Percentiles rank a stretch among this genome's conserved stretches.
phyloP scores from a whole-genome alignment of 2,113 vertebrate species.

The Uria aalge region DNA sequence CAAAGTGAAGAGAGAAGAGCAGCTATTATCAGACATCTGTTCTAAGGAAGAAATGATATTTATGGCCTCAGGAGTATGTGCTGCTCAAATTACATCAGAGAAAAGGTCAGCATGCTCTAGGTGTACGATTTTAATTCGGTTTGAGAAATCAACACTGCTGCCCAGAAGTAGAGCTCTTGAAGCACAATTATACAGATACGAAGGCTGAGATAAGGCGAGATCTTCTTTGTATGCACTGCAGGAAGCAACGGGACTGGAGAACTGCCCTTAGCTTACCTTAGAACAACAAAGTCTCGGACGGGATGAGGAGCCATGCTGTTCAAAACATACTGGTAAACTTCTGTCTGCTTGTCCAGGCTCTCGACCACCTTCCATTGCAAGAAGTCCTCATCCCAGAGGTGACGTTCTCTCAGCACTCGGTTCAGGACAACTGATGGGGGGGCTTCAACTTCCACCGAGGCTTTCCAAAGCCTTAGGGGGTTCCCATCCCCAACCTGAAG shows the following conservation, averaged over 20 bases:
- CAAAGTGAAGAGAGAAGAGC: conserved; percentile 15
- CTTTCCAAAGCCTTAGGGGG: conserved; percentile 90
- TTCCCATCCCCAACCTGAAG: conserved; percentile 91
- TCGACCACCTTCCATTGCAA: conserved; percentile 95
- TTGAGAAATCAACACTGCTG: background rate
- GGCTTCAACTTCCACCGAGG: conserved; percentile 91
- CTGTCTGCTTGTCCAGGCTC: conserved; percentile 89
- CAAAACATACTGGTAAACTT: conserved; percentile 92
- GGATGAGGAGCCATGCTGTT: conserved; percentile 96
- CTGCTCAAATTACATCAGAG: conserved; percentile 26
- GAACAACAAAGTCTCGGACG: conserved; percentile 89
- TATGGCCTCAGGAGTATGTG: conserved; percentile 29
- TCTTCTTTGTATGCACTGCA: background rate
- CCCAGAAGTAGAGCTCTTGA: background rate
- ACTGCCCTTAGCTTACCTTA: conserved; percentile 79
- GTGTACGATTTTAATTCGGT: conserved; percentile 13
- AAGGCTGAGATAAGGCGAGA: background rate
- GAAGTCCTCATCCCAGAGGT: conserved; percentile 96
- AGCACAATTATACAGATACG: background rate
- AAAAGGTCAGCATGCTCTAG: background rate
- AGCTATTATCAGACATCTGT: conserved; percentile 40
- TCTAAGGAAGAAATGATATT: conserved; percentile 43
- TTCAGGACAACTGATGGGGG: conserved; percentile 94
- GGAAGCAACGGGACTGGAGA: background rate
- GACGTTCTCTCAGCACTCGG: conserved; percentile 91